These are phyloP conservation scores for Microtus pennsylvanicus DNA, from an alignment of 2,113 vertebrate genomes.

Conservation along the genomic window DNA sequence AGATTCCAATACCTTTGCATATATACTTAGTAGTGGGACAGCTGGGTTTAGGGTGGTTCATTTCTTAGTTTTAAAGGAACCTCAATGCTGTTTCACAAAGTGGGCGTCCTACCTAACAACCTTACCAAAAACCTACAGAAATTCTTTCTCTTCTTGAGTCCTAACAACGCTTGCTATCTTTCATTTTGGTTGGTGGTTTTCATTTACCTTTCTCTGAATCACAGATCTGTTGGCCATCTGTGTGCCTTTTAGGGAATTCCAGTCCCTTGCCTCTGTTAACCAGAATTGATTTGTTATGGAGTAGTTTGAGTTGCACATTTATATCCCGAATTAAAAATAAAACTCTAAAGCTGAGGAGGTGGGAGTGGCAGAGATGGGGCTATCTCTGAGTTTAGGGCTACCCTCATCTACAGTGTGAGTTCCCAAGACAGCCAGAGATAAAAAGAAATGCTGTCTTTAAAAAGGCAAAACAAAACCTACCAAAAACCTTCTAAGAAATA, in stretches of 20 bases:
- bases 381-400: background rate
- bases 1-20: background rate
- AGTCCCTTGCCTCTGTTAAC: background rate
- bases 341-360: background rate
- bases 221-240: background rate
- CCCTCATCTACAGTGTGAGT: background rate
- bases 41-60: background rate
- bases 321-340: conserved; percentile 1
- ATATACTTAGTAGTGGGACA: background rate
- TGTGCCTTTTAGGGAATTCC: background rate
- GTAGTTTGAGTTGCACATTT: background rate
- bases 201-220: background rate
- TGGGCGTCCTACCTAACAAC: background rate
- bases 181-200: background rate
- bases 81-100: background rate
- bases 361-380: background rate
- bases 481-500: background rate
- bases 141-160: background rate
- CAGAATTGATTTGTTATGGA: background rate
- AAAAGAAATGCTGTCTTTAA: background rate
- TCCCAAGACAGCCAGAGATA: background rate
- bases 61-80: background rate
- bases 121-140: background rate
- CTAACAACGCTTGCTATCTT: background rate
- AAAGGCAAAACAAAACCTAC: background rate